Evolutionary conservation across 37 sponge, comb jelly and placozoan species (phyloP), one percentile per base, ranked within the genome.

Genomic region (Geodia barretti): DNA sequence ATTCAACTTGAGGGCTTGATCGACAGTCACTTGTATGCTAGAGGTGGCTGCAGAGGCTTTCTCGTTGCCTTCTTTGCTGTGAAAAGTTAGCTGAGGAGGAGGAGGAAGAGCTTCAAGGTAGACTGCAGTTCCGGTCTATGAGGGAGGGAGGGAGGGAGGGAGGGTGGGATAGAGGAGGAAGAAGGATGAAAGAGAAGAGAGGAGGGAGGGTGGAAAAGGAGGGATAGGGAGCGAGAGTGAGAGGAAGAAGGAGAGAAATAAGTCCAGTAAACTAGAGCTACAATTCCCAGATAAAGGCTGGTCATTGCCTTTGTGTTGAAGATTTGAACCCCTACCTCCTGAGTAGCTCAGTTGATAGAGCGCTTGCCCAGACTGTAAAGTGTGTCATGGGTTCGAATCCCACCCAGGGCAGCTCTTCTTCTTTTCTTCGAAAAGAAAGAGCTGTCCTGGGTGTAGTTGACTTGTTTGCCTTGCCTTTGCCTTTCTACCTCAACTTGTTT

Each of bases 91-190:
- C 23, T 21, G 43, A 9, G 75, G 40, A 19, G 93, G 89, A 43
- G 86, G 54, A 11, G 95, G 95, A n/a, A 94, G 72, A 7, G 91
- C 85, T 28, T 91, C 92, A 37, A 94, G 59, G 47, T 58, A 91
- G 32, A 87, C 92, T 33, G 84, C 89, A 37, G 92, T 94, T 8
- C 92, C 95, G 35, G 84, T 83, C 95, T 93, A 47, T 30, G n/a
- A 1, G 39, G 35, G 39, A 29, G 72, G 24, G 72, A 24, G 39
- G 7, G 42, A 29, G 42, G 7, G 42, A 7, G 37, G 35, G 23
- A 7, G 72, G 7, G 23, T 9, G 11, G 29, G 21, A 74, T 74
- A 25, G 73, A 73, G 54, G 14, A 47, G 54, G 54, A 14, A 47
- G 54, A 14, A 14, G 54, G 54, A 14, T 17, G 54, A 14, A 47